A percentile compares a stretch with the other conserved stretches of the same genome.
Conservation (phyloP, 2,113 vertebrate genomes). For the Aleadryas rufinucha region DNA sequence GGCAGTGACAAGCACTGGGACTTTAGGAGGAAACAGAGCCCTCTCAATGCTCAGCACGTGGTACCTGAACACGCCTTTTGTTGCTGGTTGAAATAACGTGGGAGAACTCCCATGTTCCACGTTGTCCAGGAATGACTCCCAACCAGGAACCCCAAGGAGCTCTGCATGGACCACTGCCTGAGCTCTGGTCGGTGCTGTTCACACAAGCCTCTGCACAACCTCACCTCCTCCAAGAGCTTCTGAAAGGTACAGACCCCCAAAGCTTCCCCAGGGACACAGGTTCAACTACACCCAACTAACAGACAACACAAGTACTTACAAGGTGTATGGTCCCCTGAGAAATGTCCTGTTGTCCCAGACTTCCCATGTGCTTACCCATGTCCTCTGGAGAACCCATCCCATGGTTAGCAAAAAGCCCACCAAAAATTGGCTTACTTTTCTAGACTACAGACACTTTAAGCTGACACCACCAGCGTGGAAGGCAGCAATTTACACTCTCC, state of each 20-base stretch:
- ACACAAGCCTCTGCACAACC: neutral
- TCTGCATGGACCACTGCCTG: neutral
- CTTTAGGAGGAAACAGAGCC: neutral
- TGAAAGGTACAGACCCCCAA: neutral
- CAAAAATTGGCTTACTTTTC: neutral
- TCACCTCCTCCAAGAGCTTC: neutral
- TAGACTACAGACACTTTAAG: neutral
- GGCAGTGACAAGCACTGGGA: neutral
- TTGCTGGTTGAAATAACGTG: rapidly evolving
- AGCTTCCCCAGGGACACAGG: neutral
- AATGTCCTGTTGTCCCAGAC: neutral
- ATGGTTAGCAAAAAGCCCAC: neutral
- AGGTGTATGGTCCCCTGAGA: neutral
- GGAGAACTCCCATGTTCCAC: neutral
- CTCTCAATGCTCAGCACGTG: neutral
- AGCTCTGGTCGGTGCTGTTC: neutral
- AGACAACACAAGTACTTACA: neutral
- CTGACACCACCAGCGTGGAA: rapidly evolving
- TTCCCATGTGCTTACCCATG: rapidly evolving
- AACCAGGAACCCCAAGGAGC: neutral
- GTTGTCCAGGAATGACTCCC: neutral
- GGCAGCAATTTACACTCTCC: neutral
- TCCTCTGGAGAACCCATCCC: neutral
- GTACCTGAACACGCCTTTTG: rapidly evolving
- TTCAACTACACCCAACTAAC: neutral